Conservation (phyloP, 2,113 vertebrate genomes). For the Halichoerus grypus region DNA sequence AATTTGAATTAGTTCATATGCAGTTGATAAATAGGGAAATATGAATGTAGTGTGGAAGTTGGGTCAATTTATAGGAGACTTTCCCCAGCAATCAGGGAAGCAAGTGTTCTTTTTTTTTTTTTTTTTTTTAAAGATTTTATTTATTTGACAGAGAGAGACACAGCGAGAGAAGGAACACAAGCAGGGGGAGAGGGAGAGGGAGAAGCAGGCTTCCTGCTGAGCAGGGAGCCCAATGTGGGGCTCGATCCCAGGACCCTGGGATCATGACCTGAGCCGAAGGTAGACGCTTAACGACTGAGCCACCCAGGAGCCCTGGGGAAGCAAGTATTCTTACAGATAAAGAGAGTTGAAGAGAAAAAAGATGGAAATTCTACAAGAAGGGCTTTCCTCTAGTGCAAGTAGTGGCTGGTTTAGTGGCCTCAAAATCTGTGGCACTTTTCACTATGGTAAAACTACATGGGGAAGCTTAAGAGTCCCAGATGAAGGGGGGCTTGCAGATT, state of each 20-base stretch:
- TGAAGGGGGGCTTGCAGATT: neutral
- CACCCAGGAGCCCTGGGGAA: neutral
- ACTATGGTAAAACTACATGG: neutral
- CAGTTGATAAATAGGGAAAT: neutral
- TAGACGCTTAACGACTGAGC: too few relatives aligned
- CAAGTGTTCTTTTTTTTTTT: too few relatives aligned
- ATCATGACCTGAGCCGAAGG: too few relatives aligned
- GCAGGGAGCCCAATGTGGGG: too few relatives aligned
- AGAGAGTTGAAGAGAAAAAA: neutral
- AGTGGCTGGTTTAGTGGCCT: neutral
- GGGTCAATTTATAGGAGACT: neutral
- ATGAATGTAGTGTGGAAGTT: neutral
- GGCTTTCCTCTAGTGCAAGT: neutral
- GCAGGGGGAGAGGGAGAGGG: too few relatives aligned
- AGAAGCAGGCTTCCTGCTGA: too few relatives aligned
- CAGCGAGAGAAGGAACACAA: too few relatives aligned
- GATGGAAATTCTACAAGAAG: neutral
- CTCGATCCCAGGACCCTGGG: too few relatives aligned
- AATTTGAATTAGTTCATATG: neutral
- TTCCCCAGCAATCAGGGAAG: neutral
- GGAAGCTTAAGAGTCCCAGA: neutral
- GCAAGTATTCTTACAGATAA: neutral
- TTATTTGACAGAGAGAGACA: too few relatives aligned
- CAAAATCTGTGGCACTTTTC: neutral
- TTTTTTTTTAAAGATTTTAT: too few relatives aligned